These are phyloP conservation scores for Lindbergichthys nudifrons DNA, from an alignment of 2,797 vertebrate genomes.

Conservation along the genomic window DNA sequence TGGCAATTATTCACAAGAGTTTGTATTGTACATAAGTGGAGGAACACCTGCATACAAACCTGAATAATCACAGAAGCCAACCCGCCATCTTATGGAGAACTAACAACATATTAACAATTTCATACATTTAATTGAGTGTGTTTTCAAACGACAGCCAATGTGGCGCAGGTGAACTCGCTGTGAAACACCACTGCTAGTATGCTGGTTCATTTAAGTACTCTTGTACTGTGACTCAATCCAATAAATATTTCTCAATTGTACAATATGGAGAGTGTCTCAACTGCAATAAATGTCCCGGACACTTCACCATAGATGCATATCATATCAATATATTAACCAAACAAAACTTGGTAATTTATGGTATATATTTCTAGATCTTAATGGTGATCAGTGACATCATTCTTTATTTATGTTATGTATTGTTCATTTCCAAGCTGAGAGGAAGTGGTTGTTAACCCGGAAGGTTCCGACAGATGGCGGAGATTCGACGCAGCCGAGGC, in stretches of 20 bases:
- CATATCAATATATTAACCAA: not conserved
- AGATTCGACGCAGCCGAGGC: constrained; percentile 87
- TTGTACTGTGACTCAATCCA: not conserved
- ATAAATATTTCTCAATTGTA: not conserved
- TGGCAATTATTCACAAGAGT: constrained; percentile 21
- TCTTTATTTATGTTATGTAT: not conserved
- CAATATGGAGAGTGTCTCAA: not conserved
- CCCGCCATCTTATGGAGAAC: not conserved
- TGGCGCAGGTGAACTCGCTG: not conserved
- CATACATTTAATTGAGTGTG: not conserved
- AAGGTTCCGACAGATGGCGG: constrained; percentile 90
- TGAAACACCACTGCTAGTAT: not conserved
- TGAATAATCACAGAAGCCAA: not conserved
- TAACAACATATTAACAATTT: not conserved
- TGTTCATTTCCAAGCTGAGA: not conserved
- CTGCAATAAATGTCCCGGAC: not conserved
- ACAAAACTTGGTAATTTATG: not conserved
- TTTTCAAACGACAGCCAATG: not conserved
- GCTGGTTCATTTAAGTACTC: not conserved
- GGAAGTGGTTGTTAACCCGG: constrained; percentile 52
- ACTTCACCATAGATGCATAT: not conserved
- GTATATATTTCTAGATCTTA: not conserved
- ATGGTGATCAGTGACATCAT: not conserved
- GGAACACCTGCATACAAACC: not conserved
- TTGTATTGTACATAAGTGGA: constrained; percentile 35